Conservation (phyloP, 2,888 invertebrate species). For the Lasioglossum marginatum region DNA sequence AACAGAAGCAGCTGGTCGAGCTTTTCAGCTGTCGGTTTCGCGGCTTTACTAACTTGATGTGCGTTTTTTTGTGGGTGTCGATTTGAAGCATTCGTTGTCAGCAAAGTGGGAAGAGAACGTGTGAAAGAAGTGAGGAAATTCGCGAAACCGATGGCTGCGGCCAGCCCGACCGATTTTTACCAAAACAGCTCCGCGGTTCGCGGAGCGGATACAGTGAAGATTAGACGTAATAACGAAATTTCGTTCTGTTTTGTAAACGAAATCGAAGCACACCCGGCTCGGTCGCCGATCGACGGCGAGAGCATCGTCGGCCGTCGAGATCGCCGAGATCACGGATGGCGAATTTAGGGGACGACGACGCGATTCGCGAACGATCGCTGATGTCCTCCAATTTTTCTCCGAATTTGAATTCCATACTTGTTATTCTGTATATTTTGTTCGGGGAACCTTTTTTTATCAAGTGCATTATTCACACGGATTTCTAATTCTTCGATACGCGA, state of each 20-base stretch:
- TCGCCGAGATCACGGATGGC: constrained; percentile 21
- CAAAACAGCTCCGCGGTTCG: constrained; percentile 70
- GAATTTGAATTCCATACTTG: not conserved
- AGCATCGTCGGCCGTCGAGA: not conserved
- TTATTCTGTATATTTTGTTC: not conserved
- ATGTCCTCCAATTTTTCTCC: not conserved
- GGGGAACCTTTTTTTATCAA: too few species aligned
- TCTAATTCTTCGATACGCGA: not conserved
- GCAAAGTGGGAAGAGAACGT: not conserved
- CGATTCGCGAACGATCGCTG: constrained; percentile 54
- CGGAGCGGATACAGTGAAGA: constrained; percentile 65
- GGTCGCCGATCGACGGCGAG: constrained; percentile 14
- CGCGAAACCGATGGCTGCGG: constrained; percentile 37
- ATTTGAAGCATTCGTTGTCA: not conserved
- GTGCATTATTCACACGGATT: not conserved
- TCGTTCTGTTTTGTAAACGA: constrained; percentile 64
- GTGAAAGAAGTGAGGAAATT: not conserved
- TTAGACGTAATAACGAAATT: constrained; percentile 64
- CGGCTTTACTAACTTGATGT: constrained; percentile 15
- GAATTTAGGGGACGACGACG: constrained; percentile 51
- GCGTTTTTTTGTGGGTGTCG: not conserved
- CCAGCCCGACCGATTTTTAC: constrained; percentile 74
- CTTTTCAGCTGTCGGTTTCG: constrained; percentile 29
- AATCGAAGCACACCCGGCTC: constrained; percentile 28
- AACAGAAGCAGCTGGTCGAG: constrained; percentile 36